These are phyloP conservation scores for Echinometra lucunter DNA, from an alignment of 53 echinoderm and acorn worm genomes.

Conservation along the genomic window DNA sequence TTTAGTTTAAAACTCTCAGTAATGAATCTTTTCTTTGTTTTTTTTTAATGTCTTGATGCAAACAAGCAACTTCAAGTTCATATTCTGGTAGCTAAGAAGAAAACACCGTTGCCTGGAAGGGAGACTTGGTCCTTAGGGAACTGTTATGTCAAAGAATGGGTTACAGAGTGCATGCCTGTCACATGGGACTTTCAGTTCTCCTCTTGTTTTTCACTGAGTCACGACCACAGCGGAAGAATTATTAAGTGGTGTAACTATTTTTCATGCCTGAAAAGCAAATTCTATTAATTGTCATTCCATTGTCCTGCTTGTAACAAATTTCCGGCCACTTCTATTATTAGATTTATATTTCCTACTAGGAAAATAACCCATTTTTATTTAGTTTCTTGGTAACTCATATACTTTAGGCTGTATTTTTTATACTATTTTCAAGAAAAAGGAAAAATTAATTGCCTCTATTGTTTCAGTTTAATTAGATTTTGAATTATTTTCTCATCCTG, in stretches of 20 bases:
- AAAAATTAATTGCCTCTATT: too few relatives aligned
- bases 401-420: background rate
- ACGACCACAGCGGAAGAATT: constrained; percentile 43
- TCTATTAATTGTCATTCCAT: constrained; percentile 33
- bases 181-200: background rate
- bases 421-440: background rate
- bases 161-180: constrained; percentile 11
- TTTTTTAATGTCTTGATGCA: background rate
- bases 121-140: background rate
- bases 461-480: too few relatives aligned
- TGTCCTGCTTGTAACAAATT: constrained; percentile 39
- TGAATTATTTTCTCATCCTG: too few relatives aligned
- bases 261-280: constrained; percentile 21
- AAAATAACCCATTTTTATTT: background rate
- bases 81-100: background rate
- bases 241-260: background rate
- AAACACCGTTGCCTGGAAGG: background rate
- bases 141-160: constrained; percentile 34
- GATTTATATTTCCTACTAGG: background rate
- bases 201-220: constrained; percentile 40
- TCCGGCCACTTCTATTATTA: background rate
- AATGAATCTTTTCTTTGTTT: background rate
- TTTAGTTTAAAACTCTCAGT: background rate
- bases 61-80: background rate
- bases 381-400: background rate